Conservation (phyloP, 1,140 invertebrate genomes). For the Vanessa tameamea region DNA sequence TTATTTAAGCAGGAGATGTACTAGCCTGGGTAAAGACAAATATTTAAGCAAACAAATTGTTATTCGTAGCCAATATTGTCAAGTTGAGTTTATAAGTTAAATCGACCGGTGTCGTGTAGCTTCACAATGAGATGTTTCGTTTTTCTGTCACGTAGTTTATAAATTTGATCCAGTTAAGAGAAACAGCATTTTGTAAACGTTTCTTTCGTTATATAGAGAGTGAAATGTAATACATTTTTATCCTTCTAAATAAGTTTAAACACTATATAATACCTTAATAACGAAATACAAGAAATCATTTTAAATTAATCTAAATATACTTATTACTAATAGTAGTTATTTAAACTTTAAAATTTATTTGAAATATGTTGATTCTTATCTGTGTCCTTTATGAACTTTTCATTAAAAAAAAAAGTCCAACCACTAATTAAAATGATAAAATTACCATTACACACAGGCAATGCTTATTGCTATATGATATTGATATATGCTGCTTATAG, state of each 20-base stretch:
- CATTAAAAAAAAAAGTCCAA: no score
- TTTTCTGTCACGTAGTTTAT: constrained; percentile 44
- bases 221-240: neutral
- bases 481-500: no score
- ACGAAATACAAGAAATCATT: no score
- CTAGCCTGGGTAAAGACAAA: constrained; percentile 27
- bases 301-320: no score
- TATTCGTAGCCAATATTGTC: constrained; percentile 44
- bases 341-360: no score
- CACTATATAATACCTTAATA: no score
- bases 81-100: constrained; percentile 47
- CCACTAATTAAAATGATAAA: no score
- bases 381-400: no score
- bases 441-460: no score
- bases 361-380: no score
- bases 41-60: constrained; percentile 39
- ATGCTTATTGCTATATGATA: no score
- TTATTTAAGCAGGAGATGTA: constrained; percentile 11
- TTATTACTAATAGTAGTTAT: no score
- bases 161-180: constrained; percentile 44
- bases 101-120: constrained; percentile 38
- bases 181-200: constrained; percentile 30
- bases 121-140: constrained; percentile 41
- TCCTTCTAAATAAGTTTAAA: neutral
- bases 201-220: neutral